A percentile compares a stretch with the other conserved stretches of the same genome.
Evolutionary conservation across 2,888 invertebrate genomes (phyloP).

Genomic region (Pristionchus mayeri): DNA sequence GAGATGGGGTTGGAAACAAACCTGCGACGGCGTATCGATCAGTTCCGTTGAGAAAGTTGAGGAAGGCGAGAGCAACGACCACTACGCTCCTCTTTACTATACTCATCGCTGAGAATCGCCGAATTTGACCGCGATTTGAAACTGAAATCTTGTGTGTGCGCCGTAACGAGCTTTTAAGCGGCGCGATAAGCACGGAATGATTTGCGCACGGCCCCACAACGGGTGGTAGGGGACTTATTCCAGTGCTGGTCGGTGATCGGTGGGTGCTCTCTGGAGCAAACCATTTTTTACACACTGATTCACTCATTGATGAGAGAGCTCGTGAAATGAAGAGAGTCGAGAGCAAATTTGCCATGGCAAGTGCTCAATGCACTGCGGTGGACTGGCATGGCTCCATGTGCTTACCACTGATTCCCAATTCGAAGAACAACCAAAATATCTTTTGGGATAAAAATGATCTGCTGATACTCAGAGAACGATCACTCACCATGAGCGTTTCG

Average conservation of each 20-base stretch:
- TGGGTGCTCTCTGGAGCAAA: constrained; percentile 23
- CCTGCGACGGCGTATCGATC: constrained; percentile 46
- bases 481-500: no score
- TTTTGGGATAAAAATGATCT: not conserved
- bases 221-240: not conserved
- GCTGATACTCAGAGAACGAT: not conserved
- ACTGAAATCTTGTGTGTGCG: not conserved
- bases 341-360: no score
- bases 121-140: not conserved
- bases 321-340: no score
- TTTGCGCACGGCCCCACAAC: not conserved
- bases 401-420: no score
- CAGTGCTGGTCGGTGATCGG: not conserved
- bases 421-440: no score
- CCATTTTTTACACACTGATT: no score
- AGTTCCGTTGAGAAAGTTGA: constrained; percentile 47
- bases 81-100: not conserved
- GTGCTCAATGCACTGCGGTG: not conserved
- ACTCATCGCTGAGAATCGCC: not conserved
- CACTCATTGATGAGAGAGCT: no score
- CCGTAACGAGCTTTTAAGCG: not conserved
- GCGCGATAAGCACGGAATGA: not conserved
- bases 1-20: not conserved
- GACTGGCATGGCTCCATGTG: no score
- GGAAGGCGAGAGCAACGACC: constrained; percentile 26